Base-by-base conservation (phyloP, 2,797 vertebrate genomes). In the Takifugu rubripes region DNA sequence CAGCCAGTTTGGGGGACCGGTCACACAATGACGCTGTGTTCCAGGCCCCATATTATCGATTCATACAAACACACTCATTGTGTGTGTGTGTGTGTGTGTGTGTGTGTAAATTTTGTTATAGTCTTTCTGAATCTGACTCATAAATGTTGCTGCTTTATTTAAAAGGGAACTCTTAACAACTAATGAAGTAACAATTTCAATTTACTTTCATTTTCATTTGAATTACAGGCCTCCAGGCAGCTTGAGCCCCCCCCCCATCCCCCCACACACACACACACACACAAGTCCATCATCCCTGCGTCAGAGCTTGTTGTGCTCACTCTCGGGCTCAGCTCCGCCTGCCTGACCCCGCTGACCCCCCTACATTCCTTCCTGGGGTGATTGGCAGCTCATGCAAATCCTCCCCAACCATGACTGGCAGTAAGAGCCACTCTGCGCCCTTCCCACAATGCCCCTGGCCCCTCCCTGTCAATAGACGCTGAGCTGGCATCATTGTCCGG, bases 381-480 rank as follows among this genome's bases (percentile, higher is more conserved):
- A 94, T 84, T 92, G 93, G 88, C 93, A 91, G 90, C 78, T 87
- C 86, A 87, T 92, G 91, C 89, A 90, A 90, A 92, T 91, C 80
- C 52, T 70, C 79, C 82, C 81, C 85, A 80, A 53, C 67, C 55
- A 75, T 92, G 92, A 93, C 77, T 90, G 91, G 89, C 92, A 92
- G 90, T 82, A 66, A 85, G 85, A 89, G 89, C 72, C 85, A 86
- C 87, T 83, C 73, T 59, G 80, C 87, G 84, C 86, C 90, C 89
- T 92, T 89, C 92, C 90, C 90, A 91, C 87, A 91, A 90, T 92
- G 88, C 91, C 90, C 89, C 84, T 82, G 86, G 88, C 88, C 88
- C 87, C 88, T 91, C 90, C 89, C 89, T 86, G 68, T 92, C 92
- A 90, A 90, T 90, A 92, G 92, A 89, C 82, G 84, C 82, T 88